Evolutionary conservation across 2,113 vertebrate genomes (phyloP), one percentile per base, ranked within the genome.

Genomic region (Meles meles): DNA sequence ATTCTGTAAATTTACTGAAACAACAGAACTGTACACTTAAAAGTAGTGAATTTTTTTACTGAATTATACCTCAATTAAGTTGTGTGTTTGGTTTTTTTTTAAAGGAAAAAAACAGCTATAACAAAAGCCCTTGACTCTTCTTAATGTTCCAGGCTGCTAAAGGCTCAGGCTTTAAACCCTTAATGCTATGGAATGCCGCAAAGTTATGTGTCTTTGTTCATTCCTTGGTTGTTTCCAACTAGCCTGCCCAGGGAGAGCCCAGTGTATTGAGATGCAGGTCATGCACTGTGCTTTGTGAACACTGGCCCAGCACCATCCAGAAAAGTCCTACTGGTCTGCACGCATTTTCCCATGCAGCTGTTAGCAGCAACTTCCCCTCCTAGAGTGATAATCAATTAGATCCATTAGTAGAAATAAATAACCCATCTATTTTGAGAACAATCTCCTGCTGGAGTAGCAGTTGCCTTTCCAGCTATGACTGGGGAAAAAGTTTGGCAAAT

Each of bases 331-430:
- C 8, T 18, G 55, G 57, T 42, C 88, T 87, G 69, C 18, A 86
- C 88, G 47, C 59, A 76, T 72, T 39, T 90, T 74, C 34, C 34
- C 81, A 52, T 0, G 29, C 7, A 52, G 42, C 72, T 84, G 27
- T 80, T 18, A 39, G 63, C 21, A 82, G 71, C 84, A 65, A 71
- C n/a, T 67, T 76, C 25, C 10, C 23, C 1, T 61, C 6, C 34
- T 47, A 76, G 42, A 29, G n/a, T 61, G 91, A 92, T 97, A 97
- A 94, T 92, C 94, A 86, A 94, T 90, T 69, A n/a, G 44, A 63
- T 31, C 57, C 85, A 93, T 96, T 96, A 97, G 77, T 29, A 90
- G 72, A 77, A 96, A 97, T 77, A 94, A 81, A 95, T 29, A 97
- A 82, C 57, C 67, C 52, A 92, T 69, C n/a, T 86, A 88, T 93